Evolutionary conservation across 1,140 invertebrate species (phyloP).

Genomic region (Pseudomyrmex pallidus): DNA sequence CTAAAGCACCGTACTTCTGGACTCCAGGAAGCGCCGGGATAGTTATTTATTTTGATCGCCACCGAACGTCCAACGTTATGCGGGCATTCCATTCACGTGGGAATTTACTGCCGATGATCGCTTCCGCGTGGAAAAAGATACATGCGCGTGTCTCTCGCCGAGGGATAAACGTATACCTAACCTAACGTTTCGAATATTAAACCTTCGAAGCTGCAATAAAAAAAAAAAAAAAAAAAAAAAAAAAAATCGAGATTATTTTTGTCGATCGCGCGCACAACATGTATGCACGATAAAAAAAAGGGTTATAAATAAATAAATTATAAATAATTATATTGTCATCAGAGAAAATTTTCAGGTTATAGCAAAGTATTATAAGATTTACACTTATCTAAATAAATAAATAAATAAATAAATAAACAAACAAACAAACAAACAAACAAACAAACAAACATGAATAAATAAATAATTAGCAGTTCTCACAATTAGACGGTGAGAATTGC

Average conservation of each 20-base stretch:
- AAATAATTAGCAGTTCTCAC: background rate
- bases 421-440: background rate
- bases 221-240: constrained; percentile 1
- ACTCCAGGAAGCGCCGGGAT: constrained; percentile 31
- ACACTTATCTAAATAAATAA: background rate
- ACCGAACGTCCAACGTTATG: constrained; percentile 10
- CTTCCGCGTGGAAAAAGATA: constrained; percentile 51
- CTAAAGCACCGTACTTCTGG: constrained; percentile 26
- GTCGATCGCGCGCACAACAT: background rate
- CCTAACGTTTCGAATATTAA: constrained; percentile 32
- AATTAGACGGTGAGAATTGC: constrained; percentile 9
- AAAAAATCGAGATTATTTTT: background rate
- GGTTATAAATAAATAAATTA: too few relatives aligned
- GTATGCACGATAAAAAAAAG: too few relatives aligned
- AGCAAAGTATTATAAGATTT: too few relatives aligned
- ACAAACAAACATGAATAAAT: constrained; percentile 8
- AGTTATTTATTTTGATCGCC: constrained; percentile 66
- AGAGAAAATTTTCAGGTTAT: too few relatives aligned
- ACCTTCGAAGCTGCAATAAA: background rate
- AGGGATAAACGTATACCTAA: background rate
- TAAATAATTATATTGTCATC: too few relatives aligned
- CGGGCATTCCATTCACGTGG: constrained; percentile 33
- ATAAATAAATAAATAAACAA: background rate
- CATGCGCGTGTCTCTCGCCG: background rate
- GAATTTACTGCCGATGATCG: constrained; percentile 66